Evolutionary conservation across 1,140 invertebrate genomes (phyloP).

Genomic region (Habropoda laboriosa): DNA sequence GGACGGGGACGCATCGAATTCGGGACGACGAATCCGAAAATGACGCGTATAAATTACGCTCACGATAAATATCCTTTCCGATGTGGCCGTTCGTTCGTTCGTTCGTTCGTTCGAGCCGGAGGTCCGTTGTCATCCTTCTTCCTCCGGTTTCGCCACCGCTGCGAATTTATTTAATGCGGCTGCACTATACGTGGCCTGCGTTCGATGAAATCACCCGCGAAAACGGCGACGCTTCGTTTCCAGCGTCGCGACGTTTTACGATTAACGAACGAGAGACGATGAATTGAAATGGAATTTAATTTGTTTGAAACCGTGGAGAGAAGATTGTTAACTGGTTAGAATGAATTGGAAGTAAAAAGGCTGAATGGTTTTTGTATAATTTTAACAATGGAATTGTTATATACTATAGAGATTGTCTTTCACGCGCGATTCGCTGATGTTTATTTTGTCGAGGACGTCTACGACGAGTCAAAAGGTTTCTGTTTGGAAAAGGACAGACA

Average conservation of each 20-base stretch:
- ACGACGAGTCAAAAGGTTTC: background rate
- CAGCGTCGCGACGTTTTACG: too few species aligned
- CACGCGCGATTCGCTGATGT: background rate
- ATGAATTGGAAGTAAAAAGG: background rate
- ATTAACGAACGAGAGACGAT: too few species aligned
- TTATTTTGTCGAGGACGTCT: background rate
- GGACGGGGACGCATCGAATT: conserved; percentile 47
- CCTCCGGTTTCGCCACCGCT: background rate
- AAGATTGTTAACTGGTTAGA: background rate
- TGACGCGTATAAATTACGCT: conserved; percentile 54
- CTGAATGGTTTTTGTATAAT: background rate
- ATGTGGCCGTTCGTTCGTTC: background rate
- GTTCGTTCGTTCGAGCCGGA: background rate
- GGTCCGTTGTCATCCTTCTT: background rate
- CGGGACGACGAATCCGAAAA: conserved; percentile 54
- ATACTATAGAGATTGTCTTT: background rate
- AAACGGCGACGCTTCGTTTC: background rate
- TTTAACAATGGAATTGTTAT: background rate
- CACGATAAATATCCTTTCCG: conserved; percentile 47
- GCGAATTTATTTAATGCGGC: conserved; percentile 3
- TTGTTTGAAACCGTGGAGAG: too few species aligned
- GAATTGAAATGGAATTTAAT: too few species aligned
- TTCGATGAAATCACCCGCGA: background rate
- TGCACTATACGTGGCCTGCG: too few species aligned
- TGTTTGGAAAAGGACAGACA: background rate